A percentile compares a stretch with the other conserved stretches of the same genome.
Conservation (phyloP, 2,888 invertebrate genomes). For the Sinopyrophorus schimmeli region DNA sequence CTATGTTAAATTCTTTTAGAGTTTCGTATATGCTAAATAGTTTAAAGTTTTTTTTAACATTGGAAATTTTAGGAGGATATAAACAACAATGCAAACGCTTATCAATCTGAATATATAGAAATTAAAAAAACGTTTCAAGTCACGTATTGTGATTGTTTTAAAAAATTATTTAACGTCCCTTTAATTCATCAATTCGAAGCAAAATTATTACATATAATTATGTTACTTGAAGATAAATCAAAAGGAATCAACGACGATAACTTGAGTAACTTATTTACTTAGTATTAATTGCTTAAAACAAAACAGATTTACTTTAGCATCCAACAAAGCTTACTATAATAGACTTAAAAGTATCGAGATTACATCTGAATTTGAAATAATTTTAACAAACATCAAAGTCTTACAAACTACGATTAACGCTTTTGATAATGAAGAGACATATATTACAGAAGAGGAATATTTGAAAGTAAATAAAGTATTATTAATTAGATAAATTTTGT, state of each 20-base stretch:
- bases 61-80: too few relatives aligned
- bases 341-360: neutral
- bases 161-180: slow-evolving; percentile 5
- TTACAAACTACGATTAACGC: too few relatives aligned
- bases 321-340: neutral
- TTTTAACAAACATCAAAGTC: neutral
- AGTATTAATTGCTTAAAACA: neutral
- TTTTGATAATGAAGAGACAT: too few relatives aligned
- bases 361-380: slow-evolving; percentile 4
- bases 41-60: too few relatives aligned
- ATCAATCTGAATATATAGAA: too few relatives aligned
- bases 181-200: slow-evolving; percentile 16
- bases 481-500: too few relatives aligned
- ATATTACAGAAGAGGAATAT: too few relatives aligned
- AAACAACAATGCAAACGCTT: too few relatives aligned
- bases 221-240: neutral
- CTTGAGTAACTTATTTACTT: neutral
- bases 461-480: too few relatives aligned
- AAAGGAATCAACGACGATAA: neutral
- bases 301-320: neutral
- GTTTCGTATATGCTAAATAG: too few relatives aligned
- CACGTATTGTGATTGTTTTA: neutral
- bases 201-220: slow-evolving; percentile 2
- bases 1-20: slow-evolving; percentile 5
- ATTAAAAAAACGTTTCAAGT: too few relatives aligned